Evolutionary conservation across 2,797 vertebrate genomes (phyloP), one percentile per base, ranked within the genome.

Genomic region (Cyprinella venusta): DNA sequence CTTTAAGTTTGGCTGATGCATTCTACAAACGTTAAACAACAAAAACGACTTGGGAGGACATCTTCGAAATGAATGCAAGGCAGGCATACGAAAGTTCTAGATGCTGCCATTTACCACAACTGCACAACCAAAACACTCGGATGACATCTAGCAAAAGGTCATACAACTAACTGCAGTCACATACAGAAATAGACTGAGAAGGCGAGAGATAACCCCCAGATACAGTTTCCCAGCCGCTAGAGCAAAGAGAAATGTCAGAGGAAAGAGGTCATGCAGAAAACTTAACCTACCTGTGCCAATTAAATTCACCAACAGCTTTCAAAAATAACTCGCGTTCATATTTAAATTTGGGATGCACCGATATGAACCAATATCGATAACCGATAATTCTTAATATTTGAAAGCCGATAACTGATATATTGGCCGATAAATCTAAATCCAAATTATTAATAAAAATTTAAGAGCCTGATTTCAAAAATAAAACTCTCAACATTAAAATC

Each of bases 61-160:
- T 69, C 38, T 77, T 24, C 30, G 2, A 76, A 24, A 64, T 76
- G 12, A 76, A 83, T 12, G n/a, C 16, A 54, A 1, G 2, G 6
- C 24, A 72, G 13, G 21, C 21, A 81, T 21, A 30, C 40, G 63
- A 63, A 81, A 63, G 69, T 64, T 85, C 68, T 76, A 79, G 84
- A 74, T 82, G 48, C 30, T 59, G 16, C 77, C 61, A 84, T 88
- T 86, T 84, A 82, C 63, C 71, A 45, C 8, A 68, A 54, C 65
- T 68, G 68, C 54, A 76, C 69, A 79, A 78, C 50, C 30, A 59
- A 84, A 86, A 76, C 67, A 64, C 38, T 79, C 74, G n/a, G 64
- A 80, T 85, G 81, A 79, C 85, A 84, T 63, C 76, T 84, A 81
- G 50, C 38, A 77, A 88, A 88, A 88, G 81, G 85, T 88, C 87